Percentiles rank a stretch among this genome's conserved stretches.
Evolutionary conservation across 2,113 vertebrate species (phyloP).

Genomic region (Eclectus roratus): DNA sequence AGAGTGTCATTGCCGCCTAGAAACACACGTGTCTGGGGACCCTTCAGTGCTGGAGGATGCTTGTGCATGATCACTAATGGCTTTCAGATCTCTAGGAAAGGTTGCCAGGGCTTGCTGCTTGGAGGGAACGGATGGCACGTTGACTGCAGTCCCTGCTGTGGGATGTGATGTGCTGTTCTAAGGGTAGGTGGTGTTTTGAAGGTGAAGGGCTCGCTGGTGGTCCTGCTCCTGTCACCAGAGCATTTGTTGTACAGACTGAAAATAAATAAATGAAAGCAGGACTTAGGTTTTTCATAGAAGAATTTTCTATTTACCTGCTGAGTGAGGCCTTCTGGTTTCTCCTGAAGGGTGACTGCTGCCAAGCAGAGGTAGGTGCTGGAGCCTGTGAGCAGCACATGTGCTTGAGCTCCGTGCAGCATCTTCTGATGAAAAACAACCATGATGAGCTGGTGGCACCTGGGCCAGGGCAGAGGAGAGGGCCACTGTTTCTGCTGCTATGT

Average conservation of each 20-base stretch:
- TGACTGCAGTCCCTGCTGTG: background rate
- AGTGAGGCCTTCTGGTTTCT: constrained; percentile 31
- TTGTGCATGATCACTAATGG: background rate
- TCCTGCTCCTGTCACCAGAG: background rate
- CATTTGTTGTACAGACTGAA: constrained; percentile 1
- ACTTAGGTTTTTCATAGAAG: constrained; percentile 41
- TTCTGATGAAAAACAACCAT: constrained; percentile 55
- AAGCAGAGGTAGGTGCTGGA: constrained; percentile 44
- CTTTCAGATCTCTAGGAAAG: background rate
- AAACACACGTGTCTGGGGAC: background rate
- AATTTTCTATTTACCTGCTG: background rate
- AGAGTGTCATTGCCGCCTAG: background rate
- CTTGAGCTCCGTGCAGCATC: constrained; percentile 25
- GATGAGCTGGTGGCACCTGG: constrained; percentile 40
- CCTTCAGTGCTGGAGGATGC: background rate
- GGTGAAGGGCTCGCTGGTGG: background rate
- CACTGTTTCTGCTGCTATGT: background rate
- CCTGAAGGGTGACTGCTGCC: constrained; percentile 52
- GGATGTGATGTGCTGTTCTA: background rate
- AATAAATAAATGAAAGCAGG: constrained; percentile 23
- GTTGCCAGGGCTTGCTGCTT: background rate
- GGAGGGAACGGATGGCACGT: background rate
- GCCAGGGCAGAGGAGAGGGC: constrained; percentile 24
- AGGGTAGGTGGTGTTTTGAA: background rate
- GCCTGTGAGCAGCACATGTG: background rate